These are phyloP conservation scores for Leptopilina myrica DNA, from an alignment of 2,888 invertebrate genomes.

Conservation along the genomic window DNA sequence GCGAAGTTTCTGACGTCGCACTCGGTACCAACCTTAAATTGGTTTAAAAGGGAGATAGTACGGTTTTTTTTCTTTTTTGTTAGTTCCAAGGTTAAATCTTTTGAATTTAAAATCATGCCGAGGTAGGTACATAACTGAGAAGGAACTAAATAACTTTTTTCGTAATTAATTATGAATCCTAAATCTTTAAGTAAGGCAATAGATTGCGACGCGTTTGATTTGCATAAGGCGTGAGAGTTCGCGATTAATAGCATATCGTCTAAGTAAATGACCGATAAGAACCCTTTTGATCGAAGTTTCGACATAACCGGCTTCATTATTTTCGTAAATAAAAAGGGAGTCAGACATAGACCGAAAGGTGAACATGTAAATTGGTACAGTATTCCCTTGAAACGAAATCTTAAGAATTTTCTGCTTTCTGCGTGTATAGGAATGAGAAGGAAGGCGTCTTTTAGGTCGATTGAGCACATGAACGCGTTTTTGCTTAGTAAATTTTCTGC, in stretches of 20 bases:
- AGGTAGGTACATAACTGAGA: constrained; percentile 39
- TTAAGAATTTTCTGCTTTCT: neutral
- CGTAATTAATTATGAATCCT: neutral
- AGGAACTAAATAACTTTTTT: neutral
- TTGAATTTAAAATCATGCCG: constrained; percentile 48
- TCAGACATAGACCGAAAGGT: neutral
- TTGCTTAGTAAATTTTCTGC: neutral
- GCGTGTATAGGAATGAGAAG: neutral
- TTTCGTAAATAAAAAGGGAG: neutral
- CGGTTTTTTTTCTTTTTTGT: constrained; percentile 5
- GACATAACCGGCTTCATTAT: neutral
- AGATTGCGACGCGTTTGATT: neutral
- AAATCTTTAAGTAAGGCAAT: neutral
- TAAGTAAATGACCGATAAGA: neutral
- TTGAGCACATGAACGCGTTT: neutral
- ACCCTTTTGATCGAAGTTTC: neutral
- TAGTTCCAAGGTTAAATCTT: constrained; percentile 45
- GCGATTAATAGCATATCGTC: neutral
- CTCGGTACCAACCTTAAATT: neutral
- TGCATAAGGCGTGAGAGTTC: neutral
- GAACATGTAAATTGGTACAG: neutral
- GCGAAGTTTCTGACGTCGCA: too few relatives aligned
- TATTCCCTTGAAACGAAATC: neutral
- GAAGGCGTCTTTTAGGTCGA: neutral
- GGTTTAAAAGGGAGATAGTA: too few relatives aligned